Evolutionary conservation across 2,113 vertebrate species (phyloP).

Genomic region (Vireo altiloquus): DNA sequence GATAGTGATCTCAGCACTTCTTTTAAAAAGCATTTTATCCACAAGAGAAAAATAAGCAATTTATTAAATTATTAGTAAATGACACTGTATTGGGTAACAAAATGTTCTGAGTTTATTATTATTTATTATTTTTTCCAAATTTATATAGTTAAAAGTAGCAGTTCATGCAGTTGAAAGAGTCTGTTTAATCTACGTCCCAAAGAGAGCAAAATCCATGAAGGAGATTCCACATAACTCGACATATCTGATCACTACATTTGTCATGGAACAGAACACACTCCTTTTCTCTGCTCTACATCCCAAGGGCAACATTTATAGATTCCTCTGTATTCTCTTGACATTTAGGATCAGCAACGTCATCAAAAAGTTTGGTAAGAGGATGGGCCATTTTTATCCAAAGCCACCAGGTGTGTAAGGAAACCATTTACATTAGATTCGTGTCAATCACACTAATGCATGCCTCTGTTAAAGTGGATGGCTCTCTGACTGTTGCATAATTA

Average conservation of each 20-base stretch:
- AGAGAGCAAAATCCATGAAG: not conserved
- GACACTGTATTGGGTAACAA: not conserved
- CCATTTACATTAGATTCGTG: not conserved
- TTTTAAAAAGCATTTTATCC: not conserved
- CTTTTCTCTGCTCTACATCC: conserved; percentile 82
- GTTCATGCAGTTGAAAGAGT: not conserved
- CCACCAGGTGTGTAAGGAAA: not conserved
- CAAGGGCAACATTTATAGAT: conserved; percentile 57
- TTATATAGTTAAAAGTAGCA: not conserved
- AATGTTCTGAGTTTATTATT: not conserved
- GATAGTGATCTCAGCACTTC: not conserved
- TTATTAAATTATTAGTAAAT: not conserved
- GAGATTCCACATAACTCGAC: not conserved
- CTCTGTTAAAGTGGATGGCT: not conserved
- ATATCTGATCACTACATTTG: conserved; percentile 72
- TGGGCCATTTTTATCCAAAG: conserved; percentile 68
- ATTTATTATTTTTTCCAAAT: not conserved
- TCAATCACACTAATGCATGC: not conserved
- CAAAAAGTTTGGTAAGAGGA: conserved; percentile 80
- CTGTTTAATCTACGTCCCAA: not conserved
- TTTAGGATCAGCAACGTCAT: conserved; percentile 75
- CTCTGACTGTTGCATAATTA: not conserved
- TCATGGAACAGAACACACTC: conserved; percentile 73
- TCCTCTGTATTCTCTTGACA: conserved; percentile 64
- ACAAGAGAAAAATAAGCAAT: not conserved